Percentiles rank a stretch among this genome's conserved stretches.
Conservation (phyloP, 2,797 vertebrate genomes). For the Muscicapa comitata region DNA sequence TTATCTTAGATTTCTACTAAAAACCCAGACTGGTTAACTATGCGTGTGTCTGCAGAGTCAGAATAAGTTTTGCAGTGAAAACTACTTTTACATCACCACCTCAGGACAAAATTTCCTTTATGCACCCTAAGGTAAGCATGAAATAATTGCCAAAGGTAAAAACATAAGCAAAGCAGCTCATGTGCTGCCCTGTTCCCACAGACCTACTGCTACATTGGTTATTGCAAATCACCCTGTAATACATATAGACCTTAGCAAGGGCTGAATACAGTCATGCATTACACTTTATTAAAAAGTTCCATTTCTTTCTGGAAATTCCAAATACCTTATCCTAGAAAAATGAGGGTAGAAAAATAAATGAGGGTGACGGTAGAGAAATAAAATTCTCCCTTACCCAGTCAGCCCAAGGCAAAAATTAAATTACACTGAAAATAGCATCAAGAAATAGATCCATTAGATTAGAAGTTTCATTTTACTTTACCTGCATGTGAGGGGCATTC, state of each 20-base stretch:
- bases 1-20: neutral
- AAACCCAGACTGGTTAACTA: neutral
- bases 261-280: neutral
- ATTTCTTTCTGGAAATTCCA: neutral
- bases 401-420: neutral
- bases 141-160: neutral
- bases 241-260: neutral
- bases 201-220: neutral
- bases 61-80: neutral
- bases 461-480: constrained; percentile 58
- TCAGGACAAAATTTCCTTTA: neutral
- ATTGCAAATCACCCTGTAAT: neutral
- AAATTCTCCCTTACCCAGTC: neutral
- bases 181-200: neutral
- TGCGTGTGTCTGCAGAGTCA: neutral
- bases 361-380: neutral
- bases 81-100: neutral
- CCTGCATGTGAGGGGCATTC: constrained; percentile 88
- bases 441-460: neutral
- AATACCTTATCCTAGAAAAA: neutral
- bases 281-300: neutral
- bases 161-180: neutral
- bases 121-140: neutral
- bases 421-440: neutral
- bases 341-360: neutral